Evolutionary conservation across 2,888 invertebrate genomes (phyloP).

Genomic region (Platerodrilus igneus): DNA sequence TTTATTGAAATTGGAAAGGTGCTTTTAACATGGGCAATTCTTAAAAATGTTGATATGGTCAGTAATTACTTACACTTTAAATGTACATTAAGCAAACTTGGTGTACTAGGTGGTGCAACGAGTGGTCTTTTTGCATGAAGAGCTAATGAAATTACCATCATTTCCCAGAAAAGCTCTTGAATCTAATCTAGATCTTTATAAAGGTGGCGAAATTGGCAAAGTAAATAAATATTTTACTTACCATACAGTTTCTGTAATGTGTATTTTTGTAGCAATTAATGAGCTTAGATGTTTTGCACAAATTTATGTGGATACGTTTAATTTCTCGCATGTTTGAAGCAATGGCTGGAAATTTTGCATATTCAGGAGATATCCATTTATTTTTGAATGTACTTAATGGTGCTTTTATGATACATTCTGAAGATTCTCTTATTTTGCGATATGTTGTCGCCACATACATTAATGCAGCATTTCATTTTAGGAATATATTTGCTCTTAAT

Average conservation of each 20-base stretch:
- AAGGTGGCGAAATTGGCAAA: conserved; percentile 83
- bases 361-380: conserved; percentile 93
- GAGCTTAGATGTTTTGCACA: conserved; percentile 93
- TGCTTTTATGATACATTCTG: conserved; percentile 91
- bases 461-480: conserved; percentile 96
- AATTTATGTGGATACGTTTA: conserved; percentile 97
- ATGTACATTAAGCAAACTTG: conserved; percentile 3
- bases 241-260: too few species aligned
- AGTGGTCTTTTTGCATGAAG: conserved; percentile 97
- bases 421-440: conserved; percentile 91
- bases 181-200: conserved; percentile 89
- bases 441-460: conserved; percentile 97
- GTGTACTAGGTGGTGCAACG: conserved; percentile 79
- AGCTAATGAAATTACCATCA: conserved; percentile 95
- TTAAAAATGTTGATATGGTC: conserved; percentile 89
- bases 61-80: conserved; percentile 22
- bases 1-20: conserved; percentile 98
- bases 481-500: conserved; percentile 96
- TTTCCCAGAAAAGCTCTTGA: conserved; percentile 98
- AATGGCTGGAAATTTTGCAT: conserved; percentile 96
- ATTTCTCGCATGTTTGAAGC: conserved; percentile 96
- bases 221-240: conserved; percentile 50
- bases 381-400: conserved; percentile 98
- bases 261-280: conserved; percentile 65
- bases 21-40: conserved; percentile 82